Evolutionary conservation across 2,888 invertebrate genomes (phyloP).

Genomic region (Macroteleia sp.): DNA sequence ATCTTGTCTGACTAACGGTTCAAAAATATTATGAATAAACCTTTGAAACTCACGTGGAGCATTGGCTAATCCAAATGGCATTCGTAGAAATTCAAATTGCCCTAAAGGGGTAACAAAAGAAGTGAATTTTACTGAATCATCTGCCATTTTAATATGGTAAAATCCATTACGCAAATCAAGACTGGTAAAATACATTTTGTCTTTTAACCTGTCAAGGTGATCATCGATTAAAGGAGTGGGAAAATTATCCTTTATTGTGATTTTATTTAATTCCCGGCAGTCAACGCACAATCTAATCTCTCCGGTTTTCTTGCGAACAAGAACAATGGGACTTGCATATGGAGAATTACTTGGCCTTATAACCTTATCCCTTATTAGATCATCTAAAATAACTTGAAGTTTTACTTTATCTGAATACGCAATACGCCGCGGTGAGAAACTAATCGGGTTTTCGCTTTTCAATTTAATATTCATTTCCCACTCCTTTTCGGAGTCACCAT

Average conservation of each 20-base stretch:
- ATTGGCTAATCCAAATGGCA: slow-evolving; percentile 15
- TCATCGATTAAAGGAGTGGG: slow-evolving; percentile 13
- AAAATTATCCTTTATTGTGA: slow-evolving; percentile 8
- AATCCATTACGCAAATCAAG: slow-evolving; percentile 14
- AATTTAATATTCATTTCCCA: not conserved
- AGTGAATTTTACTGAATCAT: slow-evolving; percentile 4
- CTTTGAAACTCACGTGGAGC: slow-evolving; percentile 11
- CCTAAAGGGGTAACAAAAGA: slow-evolving; percentile 8
- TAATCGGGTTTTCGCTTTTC: not conserved
- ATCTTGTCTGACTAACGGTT: too few species aligned
- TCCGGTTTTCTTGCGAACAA: not conserved
- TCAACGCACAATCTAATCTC: slow-evolving; percentile 5
- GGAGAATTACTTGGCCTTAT: slow-evolving; percentile 7
- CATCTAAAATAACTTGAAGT: not conserved
- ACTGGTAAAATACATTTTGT: not conserved
- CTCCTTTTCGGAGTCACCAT: not conserved
- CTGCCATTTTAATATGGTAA: slow-evolving; percentile 24
- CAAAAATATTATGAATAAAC: slow-evolving; percentile 1
- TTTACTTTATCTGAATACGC: not conserved
- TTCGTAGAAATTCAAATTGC: slow-evolving; percentile 3
- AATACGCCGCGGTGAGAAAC: not conserved
- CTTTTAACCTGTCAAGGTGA: slow-evolving; percentile 3
- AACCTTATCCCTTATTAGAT: not conserved
- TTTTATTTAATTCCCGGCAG: slow-evolving; percentile 2
- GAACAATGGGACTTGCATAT: slow-evolving; percentile 4